Evolutionary conservation across 2,797 vertebrate species (phyloP).

Genomic region (Morus bassanus): DNA sequence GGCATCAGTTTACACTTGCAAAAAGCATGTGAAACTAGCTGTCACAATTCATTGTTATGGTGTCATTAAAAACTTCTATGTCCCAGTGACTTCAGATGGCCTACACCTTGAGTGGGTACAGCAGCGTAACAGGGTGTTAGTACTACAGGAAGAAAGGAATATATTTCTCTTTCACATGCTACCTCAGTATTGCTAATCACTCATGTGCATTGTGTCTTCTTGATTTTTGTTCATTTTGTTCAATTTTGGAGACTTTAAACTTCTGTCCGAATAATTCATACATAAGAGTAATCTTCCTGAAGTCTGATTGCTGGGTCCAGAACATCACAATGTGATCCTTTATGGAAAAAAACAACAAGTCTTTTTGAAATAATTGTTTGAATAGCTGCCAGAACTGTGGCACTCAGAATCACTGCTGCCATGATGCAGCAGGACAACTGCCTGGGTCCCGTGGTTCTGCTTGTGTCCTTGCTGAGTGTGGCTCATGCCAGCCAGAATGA

Average conservation of each 20-base stretch:
- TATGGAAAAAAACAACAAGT: neutral
- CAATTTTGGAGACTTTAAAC: neutral
- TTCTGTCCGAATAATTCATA: neutral
- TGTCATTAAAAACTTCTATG: neutral
- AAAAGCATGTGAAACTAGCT: neutral
- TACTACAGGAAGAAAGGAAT: neutral
- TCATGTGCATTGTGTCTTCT: neutral
- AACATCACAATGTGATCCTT: neutral
- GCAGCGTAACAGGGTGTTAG: fast-evolving
- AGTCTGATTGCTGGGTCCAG: neutral
- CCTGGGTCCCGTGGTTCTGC: neutral
- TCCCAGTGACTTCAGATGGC: neutral
- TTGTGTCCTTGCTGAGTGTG: neutral
- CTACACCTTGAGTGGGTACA: neutral
- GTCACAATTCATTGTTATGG: neutral
- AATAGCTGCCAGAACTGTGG: neutral
- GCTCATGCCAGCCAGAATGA: neutral
- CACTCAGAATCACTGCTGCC: neutral
- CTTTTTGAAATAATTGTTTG: neutral
- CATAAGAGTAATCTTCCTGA: neutral
- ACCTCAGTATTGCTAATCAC: neutral
- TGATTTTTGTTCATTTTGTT: neutral
- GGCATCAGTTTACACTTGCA: neutral
- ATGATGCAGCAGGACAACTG: neutral
- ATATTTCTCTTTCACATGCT: neutral